Base-by-base conservation (phyloP, 2,888 invertebrate species). In the Aquatica leii region DNA sequence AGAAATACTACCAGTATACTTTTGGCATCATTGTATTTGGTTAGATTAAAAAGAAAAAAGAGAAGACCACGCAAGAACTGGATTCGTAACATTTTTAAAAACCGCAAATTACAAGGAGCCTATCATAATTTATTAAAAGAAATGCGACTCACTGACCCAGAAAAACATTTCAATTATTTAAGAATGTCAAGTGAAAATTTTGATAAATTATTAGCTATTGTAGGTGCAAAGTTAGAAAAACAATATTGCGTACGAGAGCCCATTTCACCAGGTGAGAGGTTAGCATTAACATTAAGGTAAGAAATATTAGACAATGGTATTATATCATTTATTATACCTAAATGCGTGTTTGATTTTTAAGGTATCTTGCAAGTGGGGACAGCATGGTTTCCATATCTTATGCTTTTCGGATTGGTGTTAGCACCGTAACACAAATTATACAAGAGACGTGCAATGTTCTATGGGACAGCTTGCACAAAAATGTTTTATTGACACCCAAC, bases 321-420 rank as follows among this genome's bases (percentile, higher is more conserved):
- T 37, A n/a, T n/a, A 37, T 37, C 37, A 37, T 37, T 37, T 37
- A 37, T 37, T 37, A 37, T 37, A 37, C 37, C 37, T 37, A 37
- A 37, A 2, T 37, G 37, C 37, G 37, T 37, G 37, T 3, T 37
- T 37, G 37, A 37, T 37, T 20, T 48, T 48, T 4, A 48, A 17
- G 48, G 18, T 48, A 48, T 48, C 48, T 48, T 48, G 48, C 21
- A 48, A 20, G 20, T 17, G 48, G 48, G n/a, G 20, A 48, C 48
- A 48, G 48, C 21, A 48, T 48, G 43, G 43, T 43, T 15, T 43
- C 43, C 6, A 43, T 43, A 43, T 43, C 43, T 15, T 43, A 43
- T 43, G 48, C 48, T 20, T 48, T 48, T 48, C 20, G 48, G 21
- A 48, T 48, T 20, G 48, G 48, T 48, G 48, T 48, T 48, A 20